These are phyloP conservation scores for Plemyria rubiginata DNA, from an alignment of 2,888 invertebrate species.

Conservation along the genomic window DNA sequence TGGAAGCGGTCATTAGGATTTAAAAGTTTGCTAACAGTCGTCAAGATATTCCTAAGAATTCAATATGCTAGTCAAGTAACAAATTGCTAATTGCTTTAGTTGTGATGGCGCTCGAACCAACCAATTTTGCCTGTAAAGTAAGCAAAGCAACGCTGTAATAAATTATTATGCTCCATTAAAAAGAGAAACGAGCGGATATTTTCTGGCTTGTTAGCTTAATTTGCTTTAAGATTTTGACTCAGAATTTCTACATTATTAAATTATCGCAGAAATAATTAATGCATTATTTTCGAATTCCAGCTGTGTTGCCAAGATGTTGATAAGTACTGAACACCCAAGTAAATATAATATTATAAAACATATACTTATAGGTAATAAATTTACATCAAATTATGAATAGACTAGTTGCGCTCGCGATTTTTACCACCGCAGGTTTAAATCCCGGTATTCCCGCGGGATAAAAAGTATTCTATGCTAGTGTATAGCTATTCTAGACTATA, in stretches of 20 bases:
- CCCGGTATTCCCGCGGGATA: too few species aligned
- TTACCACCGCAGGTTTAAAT: too few species aligned
- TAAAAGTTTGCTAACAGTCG: background rate
- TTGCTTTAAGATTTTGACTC: slow-evolving; percentile 50
- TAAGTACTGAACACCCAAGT: background rate
- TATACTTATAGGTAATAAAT: too few species aligned
- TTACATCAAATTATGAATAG: too few species aligned
- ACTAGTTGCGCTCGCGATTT: too few species aligned
- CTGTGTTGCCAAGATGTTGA: background rate
- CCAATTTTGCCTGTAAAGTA: slow-evolving; percentile 38
- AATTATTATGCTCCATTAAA: slow-evolving; percentile 60
- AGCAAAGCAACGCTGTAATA: slow-evolving; percentile 47
- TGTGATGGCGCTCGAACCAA: slow-evolving; percentile 14
- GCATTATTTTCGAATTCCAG: slow-evolving; percentile 9
- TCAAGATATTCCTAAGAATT: background rate
- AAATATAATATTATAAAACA: background rate
- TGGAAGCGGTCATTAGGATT: background rate
- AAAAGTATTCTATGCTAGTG: too few species aligned
- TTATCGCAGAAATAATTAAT: slow-evolving; percentile 24
- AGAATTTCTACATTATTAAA: slow-evolving; percentile 41
- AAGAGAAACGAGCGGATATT: slow-evolving; percentile 50
- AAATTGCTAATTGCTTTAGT: slow-evolving; percentile 9
- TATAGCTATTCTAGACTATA: too few species aligned
- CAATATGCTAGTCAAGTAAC: background rate
- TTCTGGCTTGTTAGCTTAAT: slow-evolving; percentile 56